Percentiles rank a stretch among this genome's conserved stretches.
phyloP scores from a whole-genome alignment of 1,140 invertebrate species.

The Philotrypesis tridentata region DNA sequence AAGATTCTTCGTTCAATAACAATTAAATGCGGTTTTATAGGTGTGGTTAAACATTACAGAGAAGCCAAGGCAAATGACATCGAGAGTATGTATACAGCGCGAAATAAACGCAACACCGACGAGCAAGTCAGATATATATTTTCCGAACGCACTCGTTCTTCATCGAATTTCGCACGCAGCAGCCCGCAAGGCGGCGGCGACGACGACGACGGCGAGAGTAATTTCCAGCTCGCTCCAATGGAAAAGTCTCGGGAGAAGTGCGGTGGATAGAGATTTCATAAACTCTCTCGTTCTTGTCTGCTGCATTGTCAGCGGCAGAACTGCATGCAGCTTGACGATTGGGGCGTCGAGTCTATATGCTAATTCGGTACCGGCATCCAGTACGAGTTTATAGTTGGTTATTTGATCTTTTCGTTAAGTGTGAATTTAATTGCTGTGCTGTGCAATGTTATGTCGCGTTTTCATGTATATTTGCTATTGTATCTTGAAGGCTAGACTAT shows the following conservation, averaged over 20 bases:
- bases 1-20: too few species aligned
- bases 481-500: too few species aligned
- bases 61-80: too few species aligned
- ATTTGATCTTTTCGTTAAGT: neutral
- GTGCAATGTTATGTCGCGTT: too few species aligned
- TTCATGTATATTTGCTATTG: neutral
- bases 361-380: neutral
- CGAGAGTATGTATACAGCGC: too few species aligned
- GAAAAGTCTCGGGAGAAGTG: neutral
- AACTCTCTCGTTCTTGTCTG: neutral
- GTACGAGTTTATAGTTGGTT: neutral
- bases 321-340: neutral
- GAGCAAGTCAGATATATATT: too few species aligned
- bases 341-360: neutral
- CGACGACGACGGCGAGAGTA: neutral
- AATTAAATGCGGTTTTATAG: too few species aligned
- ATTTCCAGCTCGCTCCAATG: neutral
- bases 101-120: too few species aligned
- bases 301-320: conserved; percentile 14
- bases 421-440: neutral
- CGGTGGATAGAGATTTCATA: conserved; percentile 8
- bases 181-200: too few species aligned
- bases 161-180: neutral
- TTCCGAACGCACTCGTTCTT: neutral
- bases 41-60: too few species aligned